Evolutionary conservation across 2,888 invertebrate species (phyloP), one percentile per base, ranked within the genome.

Genomic region (Sclerodermus sp.): DNA sequence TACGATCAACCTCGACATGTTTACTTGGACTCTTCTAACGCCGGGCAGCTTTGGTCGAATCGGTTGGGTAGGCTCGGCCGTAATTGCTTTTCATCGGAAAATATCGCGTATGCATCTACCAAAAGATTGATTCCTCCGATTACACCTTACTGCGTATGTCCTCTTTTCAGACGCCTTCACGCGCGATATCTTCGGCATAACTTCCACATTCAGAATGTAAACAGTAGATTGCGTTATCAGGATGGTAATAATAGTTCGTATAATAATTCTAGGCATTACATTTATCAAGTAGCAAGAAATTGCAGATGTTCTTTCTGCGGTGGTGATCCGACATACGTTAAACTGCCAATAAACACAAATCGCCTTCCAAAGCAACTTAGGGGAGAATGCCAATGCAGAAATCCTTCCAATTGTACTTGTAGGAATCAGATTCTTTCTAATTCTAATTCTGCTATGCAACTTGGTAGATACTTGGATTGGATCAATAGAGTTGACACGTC

Each of bases 1-100:
- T 70, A 73, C 53, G 70, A 73, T 47, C 67, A 70, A 29, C 62
- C 59, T 2, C 45, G 68, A 38, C 67, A 72, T 34, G 57, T 68
- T 5, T 70, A 70, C 48, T 51, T 68, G 6, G 69, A 70, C 44
- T 55, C 67, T 1, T 62, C 68, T 1, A 58, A 67, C 1, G 48
- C 64, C 16, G 68, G 57, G 42, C 70, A 69, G 5, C 66, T 71
- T 5, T 71, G 68, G 23, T 67, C 73, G 5, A 70, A 58, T 51
- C 63, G 69, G 5, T 41, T 73, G 6, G 66, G 64, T 16, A 64
- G 72, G 32, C 57, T 76, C 29, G 74, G 74, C 10, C 60, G 76
- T 9, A 76, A 76, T 46, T 76, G 76, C 48, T 76, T 76, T 39
- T 76, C 76, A 4, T 72, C 71, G n/a, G 76, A 76, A 38, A 76